These are phyloP conservation scores for Diadumene lineata DNA, from an alignment of 92 coral and sea anemone species.

Conservation along the genomic window DNA sequence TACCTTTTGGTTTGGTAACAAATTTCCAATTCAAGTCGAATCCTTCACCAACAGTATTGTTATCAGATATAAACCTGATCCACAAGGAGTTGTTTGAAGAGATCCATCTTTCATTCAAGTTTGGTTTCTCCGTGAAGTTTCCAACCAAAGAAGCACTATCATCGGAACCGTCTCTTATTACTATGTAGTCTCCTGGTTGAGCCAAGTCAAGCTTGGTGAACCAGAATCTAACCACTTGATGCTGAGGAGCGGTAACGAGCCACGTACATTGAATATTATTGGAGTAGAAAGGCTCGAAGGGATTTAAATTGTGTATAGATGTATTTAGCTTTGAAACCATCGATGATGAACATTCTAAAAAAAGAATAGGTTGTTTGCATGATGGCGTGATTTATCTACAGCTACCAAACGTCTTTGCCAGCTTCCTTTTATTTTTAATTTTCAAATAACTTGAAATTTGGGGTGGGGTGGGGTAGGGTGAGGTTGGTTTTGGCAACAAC, in stretches of 20 bases:
- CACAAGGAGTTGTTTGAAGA: slow-evolving; percentile 1
- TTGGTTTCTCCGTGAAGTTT: slow-evolving; percentile 2
- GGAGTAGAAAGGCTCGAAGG: not conserved
- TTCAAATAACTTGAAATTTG: too few relatives aligned
- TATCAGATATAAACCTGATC: slow-evolving; percentile 15
- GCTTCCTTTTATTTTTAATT: too few relatives aligned
- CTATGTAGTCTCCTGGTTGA: slow-evolving; percentile 27
- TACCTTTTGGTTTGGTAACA: not conserved
- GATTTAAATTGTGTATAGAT: not conserved
- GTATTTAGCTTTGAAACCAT: not conserved
- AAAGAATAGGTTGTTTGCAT: too few relatives aligned
- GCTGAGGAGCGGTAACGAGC: slow-evolving; percentile 26
- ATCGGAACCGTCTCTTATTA: slow-evolving; percentile 15
- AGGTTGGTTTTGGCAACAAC: too few relatives aligned
- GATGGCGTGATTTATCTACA: too few relatives aligned
- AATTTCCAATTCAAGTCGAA: not conserved
- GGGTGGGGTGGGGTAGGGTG: too few relatives aligned
- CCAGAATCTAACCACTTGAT: not conserved
- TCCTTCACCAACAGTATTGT: not conserved
- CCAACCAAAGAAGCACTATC: slow-evolving; percentile 15
- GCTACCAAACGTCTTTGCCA: too few relatives aligned
- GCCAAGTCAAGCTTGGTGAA: slow-evolving; percentile 12
- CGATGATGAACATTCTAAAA: too few relatives aligned
- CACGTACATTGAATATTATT: slow-evolving; percentile 22
- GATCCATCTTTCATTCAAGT: not conserved